A percentile compares a stretch with the other conserved stretches of the same genome.
Evolutionary conservation across 2,888 invertebrate genomes (phyloP).

Genomic region (Andrena trimmerana): DNA sequence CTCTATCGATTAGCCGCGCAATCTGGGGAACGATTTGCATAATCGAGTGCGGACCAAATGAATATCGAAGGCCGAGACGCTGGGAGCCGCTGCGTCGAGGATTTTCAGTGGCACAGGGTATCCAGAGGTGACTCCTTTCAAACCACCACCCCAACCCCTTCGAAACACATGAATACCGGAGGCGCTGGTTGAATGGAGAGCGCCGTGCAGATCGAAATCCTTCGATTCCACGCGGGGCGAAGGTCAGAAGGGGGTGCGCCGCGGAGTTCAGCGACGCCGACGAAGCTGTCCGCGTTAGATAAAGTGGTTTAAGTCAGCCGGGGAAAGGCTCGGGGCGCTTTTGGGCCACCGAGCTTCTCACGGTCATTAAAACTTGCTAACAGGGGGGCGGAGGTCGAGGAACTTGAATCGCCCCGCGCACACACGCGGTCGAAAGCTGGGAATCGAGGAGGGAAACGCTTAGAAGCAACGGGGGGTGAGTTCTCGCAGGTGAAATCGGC

Average conservation of each 20-base stretch:
- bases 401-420: constrained; percentile 18
- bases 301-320: constrained; percentile 50
- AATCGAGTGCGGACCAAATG: constrained; percentile 17
- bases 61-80: constrained; percentile 17
- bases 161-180: background rate
- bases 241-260: constrained; percentile 10
- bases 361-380: constrained; percentile 53
- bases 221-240: background rate
- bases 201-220: constrained; percentile 2
- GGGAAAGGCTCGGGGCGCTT: constrained; percentile 4
- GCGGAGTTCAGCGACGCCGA: constrained; percentile 16
- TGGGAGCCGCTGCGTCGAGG: background rate
- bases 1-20: constrained; percentile 29
- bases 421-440: constrained; percentile 15
- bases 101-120: background rate
- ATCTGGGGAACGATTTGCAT: constrained; percentile 27
- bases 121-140: background rate
- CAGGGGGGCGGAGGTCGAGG: constrained; percentile 23
- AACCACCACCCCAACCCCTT: background rate
- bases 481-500: background rate
- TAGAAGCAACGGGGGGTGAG: background rate
- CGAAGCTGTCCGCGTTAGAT: constrained; percentile 37
- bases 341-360: constrained; percentile 35
- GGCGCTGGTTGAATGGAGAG: background rate
- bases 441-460: background rate